A percentile compares a stretch with the other conserved stretches of the same genome.
Evolutionary conservation across 2,113 vertebrate genomes (phyloP).

Genomic region (Centropristis striata): DNA sequence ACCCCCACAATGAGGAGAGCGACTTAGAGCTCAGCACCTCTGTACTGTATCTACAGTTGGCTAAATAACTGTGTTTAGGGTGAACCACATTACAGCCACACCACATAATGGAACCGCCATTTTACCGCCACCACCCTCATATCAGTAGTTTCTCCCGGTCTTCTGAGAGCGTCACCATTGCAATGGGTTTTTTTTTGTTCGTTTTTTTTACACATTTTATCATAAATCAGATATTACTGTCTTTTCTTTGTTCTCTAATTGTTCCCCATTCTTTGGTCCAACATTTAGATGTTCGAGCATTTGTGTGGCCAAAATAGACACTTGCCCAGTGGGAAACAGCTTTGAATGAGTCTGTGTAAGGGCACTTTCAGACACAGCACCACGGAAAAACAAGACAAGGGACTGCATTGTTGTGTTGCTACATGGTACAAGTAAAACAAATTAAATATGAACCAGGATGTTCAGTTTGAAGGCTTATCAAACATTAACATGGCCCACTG

Average conservation of each 20-base stretch:
- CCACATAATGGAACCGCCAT: not conserved
- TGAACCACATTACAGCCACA: not conserved
- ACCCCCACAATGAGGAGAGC: constrained; percentile 29
- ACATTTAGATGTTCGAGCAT: not conserved
- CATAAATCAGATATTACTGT: not conserved
- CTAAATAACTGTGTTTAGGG: not conserved
- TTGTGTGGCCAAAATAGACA: not conserved
- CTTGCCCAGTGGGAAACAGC: not conserved
- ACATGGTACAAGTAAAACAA: not conserved
- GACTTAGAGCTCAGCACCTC: constrained; percentile 35
- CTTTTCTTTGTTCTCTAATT: not conserved
- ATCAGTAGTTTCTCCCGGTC: not conserved
- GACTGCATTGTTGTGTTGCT: not conserved
- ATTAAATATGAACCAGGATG: too few species aligned
- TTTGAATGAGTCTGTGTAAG: not conserved
- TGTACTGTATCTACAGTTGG: constrained; percentile 3
- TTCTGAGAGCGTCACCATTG: not conserved
- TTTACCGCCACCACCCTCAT: not conserved
- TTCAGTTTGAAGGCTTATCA: constrained; percentile 1
- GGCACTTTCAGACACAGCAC: not conserved
- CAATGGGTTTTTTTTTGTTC: not conserved
- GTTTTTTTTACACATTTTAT: not conserved
- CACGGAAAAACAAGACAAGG: not conserved
- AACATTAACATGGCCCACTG: not conserved
- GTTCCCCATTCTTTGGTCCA: not conserved